Evolutionary conservation across 2,888 invertebrate species (phyloP).

Genomic region (Choristoneura rosaceana): DNA sequence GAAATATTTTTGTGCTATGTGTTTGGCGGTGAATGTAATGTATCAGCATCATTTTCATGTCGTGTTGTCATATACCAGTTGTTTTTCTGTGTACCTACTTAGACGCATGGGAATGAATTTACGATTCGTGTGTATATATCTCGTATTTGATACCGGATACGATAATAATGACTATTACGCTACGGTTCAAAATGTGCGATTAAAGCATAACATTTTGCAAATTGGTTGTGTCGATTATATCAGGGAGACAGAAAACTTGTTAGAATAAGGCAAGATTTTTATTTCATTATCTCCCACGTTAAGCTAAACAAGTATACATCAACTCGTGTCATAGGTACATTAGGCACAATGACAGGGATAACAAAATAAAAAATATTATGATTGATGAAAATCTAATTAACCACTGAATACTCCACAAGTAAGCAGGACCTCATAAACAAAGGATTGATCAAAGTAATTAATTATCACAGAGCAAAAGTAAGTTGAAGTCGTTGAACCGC

Average conservation of each 20-base stretch:
- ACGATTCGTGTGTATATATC: not conserved
- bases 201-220: not conserved
- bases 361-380: constrained; percentile 84
- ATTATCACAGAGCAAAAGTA: constrained; percentile 55
- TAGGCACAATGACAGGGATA: constrained; percentile 81
- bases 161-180: not conserved
- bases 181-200: not conserved
- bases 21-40: not conserved
- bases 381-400: constrained; percentile 83
- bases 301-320: constrained; percentile 76
- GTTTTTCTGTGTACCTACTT: not conserved
- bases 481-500: constrained; percentile 57
- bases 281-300: constrained; percentile 78
- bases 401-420: constrained; percentile 82
- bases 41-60: not conserved
- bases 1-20: too few species aligned
- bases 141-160: not conserved
- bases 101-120: not conserved
- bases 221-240: constrained; percentile 10
- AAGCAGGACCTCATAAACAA: constrained; percentile 84
- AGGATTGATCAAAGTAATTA: constrained; percentile 79
- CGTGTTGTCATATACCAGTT: not conserved
- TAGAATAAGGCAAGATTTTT: constrained; percentile 81
- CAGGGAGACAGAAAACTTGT: constrained; percentile 71
- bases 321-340: constrained; percentile 65